Percentiles rank a stretch among this genome's conserved stretches.
phyloP scores from a whole-genome alignment of 2,888 invertebrate genomes.

The Epirrhoe alternata region DNA sequence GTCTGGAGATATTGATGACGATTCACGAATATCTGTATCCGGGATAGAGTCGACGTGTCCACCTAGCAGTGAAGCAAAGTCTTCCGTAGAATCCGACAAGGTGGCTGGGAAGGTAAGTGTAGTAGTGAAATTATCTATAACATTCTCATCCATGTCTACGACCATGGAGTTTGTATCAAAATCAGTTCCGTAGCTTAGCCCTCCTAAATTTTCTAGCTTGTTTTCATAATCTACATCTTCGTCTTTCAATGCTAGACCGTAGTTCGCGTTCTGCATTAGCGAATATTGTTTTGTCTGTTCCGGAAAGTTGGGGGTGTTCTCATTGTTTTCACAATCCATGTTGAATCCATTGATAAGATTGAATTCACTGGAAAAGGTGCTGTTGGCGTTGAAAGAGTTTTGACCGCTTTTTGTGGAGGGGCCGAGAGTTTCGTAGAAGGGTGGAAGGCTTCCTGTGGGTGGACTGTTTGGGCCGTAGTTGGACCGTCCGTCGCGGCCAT shows the following conservation, averaged over 20 bases:
- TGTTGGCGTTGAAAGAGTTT: conserved; percentile 88
- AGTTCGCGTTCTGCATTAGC: conserved; percentile 92
- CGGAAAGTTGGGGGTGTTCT: conserved; percentile 79
- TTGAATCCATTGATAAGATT: conserved; percentile 89
- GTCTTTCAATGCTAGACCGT: conserved; percentile 91
- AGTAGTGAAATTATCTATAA: conserved; percentile 93
- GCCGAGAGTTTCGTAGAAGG: conserved; percentile 92
- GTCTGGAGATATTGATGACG: conserved; percentile 89
- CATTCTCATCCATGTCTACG: conserved; percentile 91
- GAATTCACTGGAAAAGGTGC: conserved; percentile 88
- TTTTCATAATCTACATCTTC: conserved; percentile 92
- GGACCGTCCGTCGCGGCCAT: conserved; percentile 92
- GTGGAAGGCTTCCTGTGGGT: conserved; percentile 94
- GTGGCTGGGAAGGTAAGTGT: conserved; percentile 92
- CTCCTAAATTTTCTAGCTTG: conserved; percentile 89
- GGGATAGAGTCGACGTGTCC: conserved; percentile 88
- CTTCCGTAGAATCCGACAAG: conserved; percentile 92
- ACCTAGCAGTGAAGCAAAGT: conserved; percentile 90
- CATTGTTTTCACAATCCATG: conserved; percentile 91
- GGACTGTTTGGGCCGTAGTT: conserved; percentile 95
- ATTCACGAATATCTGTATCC: conserved; percentile 88
- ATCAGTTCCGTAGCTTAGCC: conserved; percentile 84
- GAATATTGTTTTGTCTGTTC: conserved; percentile 90
- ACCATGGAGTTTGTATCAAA: conserved; percentile 92
- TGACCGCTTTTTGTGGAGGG: conserved; percentile 89